phyloP scores from a whole-genome alignment of 2,797 vertebrate genomes.

The Coregonus ussuriensis region DNA sequence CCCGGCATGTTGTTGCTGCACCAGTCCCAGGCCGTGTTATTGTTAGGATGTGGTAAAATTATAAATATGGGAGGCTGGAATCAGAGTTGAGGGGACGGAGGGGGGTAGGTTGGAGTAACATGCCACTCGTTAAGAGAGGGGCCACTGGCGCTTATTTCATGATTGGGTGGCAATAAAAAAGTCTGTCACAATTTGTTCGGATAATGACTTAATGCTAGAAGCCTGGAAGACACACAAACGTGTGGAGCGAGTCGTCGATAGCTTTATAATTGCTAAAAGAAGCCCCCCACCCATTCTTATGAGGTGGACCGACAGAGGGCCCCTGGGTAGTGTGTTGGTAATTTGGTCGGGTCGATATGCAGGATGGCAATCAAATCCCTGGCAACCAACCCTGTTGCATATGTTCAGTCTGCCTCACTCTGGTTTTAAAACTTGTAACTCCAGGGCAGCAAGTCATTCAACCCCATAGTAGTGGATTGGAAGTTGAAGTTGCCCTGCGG shows the following conservation, averaged over 20 bases:
- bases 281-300: neutral
- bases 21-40: slow-evolving; percentile 96
- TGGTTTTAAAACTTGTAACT: no score
- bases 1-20: slow-evolving; percentile 89
- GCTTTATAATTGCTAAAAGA: slow-evolving; percentile 58
- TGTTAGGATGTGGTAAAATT: slow-evolving; percentile 99
- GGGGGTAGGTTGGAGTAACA: slow-evolving; percentile 75
- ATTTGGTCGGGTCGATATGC: slow-evolving; percentile 67
- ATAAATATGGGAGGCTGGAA: slow-evolving; percentile 88
- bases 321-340: slow-evolving; percentile 60
- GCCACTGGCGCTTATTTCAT: slow-evolving; percentile 79
- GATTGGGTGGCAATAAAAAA: slow-evolving; percentile 76
- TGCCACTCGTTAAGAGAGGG: slow-evolving; percentile 89
- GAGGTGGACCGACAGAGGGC: slow-evolving; percentile 11
- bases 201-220: slow-evolving; percentile 83
- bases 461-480: no score
- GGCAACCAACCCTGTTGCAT: slow-evolving; percentile 20
- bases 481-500: neutral
- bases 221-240: slow-evolving; percentile 68
- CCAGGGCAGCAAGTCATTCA: neutral
- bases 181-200: slow-evolving; percentile 83
- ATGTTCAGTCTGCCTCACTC: neutral
- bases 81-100: slow-evolving; percentile 76
- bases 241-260: slow-evolving; percentile 63
- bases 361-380: slow-evolving; percentile 62